These are phyloP conservation scores for Hyposoter didymator DNA, from an alignment of 2,888 invertebrate genomes.

Conservation along the genomic window DNA sequence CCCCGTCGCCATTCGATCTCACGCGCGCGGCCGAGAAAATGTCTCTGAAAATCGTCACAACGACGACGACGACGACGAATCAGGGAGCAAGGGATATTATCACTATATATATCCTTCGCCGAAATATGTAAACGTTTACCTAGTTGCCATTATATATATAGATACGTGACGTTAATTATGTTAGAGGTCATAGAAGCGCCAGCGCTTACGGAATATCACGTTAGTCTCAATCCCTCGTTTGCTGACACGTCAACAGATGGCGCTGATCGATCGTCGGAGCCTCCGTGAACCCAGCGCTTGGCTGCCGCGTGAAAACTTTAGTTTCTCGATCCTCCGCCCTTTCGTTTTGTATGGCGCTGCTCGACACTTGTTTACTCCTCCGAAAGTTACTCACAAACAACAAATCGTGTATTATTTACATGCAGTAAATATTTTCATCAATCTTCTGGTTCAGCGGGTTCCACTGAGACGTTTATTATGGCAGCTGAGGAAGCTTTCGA, in stretches of 20 bases:
- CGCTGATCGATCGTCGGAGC: too few relatives aligned
- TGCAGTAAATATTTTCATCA: not conserved
- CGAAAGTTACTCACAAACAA: not conserved
- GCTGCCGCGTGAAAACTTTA: not conserved
- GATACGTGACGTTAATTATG: not conserved
- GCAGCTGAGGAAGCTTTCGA: slow-evolving; percentile 78
- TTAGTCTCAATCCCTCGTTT: not conserved
- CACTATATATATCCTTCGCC: slow-evolving; percentile 19
- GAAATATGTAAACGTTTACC: slow-evolving; percentile 24
- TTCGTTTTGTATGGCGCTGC: not conserved
- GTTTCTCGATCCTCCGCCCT: not conserved
- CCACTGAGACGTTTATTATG: slow-evolving; percentile 63
- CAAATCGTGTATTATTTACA: not conserved
- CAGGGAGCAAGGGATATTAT: slow-evolving; percentile 31
- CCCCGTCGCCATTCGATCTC: slow-evolving; percentile 13
- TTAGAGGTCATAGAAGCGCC: not conserved
- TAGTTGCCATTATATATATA: not conserved
- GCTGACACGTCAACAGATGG: not conserved
- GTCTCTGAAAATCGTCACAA: slow-evolving; percentile 32
- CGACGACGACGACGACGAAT: slow-evolving; percentile 27
- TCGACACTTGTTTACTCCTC: not conserved
- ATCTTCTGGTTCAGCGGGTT: not conserved
- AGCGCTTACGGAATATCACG: not conserved
- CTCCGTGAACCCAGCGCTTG: too few relatives aligned
- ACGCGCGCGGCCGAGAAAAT: slow-evolving; percentile 23